A percentile compares a stretch with the other conserved stretches of the same genome.
These are phyloP conservation scores for Apis laboriosa DNA, from an alignment of 1,140 invertebrate genomes.

Conservation along the genomic window DNA sequence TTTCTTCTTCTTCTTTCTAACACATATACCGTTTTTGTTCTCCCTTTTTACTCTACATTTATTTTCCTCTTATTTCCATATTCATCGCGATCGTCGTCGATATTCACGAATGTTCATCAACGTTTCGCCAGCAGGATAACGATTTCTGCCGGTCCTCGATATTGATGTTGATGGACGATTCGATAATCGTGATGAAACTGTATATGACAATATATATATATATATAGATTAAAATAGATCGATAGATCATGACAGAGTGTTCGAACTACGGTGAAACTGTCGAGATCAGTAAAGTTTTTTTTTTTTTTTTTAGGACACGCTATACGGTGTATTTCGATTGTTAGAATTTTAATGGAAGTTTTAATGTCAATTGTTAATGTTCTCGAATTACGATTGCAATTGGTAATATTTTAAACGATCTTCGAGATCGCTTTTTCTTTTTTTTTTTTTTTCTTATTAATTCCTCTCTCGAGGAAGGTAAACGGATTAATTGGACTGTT, in stretches of 20 bases:
- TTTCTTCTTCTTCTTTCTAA: slow-evolving; percentile 6
- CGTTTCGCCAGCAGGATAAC: neutral
- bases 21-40: slow-evolving; percentile 6
- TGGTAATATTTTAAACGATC: neutral
- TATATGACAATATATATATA: too few species aligned
- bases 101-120: neutral
- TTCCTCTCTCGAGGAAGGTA: neutral
- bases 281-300: neutral
- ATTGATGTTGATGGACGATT: neutral
- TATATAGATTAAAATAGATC: neutral
- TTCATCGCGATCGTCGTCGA: neutral
- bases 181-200: neutral
- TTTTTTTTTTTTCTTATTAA: neutral
- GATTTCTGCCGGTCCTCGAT: neutral
- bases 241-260: neutral
- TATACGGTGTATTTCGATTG: neutral
- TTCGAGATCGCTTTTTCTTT: neutral
- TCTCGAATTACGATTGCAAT: neutral
- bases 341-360: neutral
- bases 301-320: neutral
- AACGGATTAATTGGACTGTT: neutral
- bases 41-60: neutral
- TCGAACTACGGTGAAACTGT: neutral
- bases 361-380: neutral
- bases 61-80: too few species aligned